Evolutionary conservation across 2,113 vertebrate species (phyloP), one percentile per base, ranked within the genome.

Genomic region (Pseudorasbora parva): DNA sequence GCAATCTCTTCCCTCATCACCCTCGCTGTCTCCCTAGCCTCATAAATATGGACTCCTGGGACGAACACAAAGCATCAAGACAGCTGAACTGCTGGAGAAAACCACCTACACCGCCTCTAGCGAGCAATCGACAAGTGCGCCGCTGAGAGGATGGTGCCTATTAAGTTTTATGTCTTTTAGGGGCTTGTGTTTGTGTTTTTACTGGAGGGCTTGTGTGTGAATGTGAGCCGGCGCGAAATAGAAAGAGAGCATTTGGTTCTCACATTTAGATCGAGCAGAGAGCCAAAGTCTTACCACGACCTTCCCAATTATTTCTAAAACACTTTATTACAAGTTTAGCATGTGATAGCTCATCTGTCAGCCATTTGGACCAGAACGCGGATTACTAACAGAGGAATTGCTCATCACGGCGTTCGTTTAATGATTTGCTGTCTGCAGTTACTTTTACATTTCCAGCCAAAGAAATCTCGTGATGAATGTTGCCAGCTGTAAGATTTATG

Each of bases 261-360:
- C 8, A 56, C 30, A 8, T 87, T 86, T 91, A 88, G 90, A 87
- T 54, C 33, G 91, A 92, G 90, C 91, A 92, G 90, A 66, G 94
- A 93, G 90, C 92, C 85, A 21, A 90, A 90, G 91, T 94, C 93
- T 94, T 94, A 92, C 89, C 93, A 92, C 93, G 92, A 93, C 93
- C 92, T 92, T 93, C 93, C 93, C 95, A 95, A 96, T 95, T 95
- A 95, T 94, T 94, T 93, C 94, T 95, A 95, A 94, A 94, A 93
- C 91, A 94, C 93, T 94, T 96, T 94, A 94, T 94, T 94, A 94
- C 93, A 92, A 93, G 93, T 93, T 94, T 94, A 94, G 93, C 92
- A 92, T 76, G 71, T 25, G 43, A 72, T 54, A 64, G 56, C 21
- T 60, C 82, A 41, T 76, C 59, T 54, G 72, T 66, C 82, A 64